phyloP scores from a whole-genome alignment of 92 coral and sea anemone species.

The Umimayanthus chanpuru region DNA sequence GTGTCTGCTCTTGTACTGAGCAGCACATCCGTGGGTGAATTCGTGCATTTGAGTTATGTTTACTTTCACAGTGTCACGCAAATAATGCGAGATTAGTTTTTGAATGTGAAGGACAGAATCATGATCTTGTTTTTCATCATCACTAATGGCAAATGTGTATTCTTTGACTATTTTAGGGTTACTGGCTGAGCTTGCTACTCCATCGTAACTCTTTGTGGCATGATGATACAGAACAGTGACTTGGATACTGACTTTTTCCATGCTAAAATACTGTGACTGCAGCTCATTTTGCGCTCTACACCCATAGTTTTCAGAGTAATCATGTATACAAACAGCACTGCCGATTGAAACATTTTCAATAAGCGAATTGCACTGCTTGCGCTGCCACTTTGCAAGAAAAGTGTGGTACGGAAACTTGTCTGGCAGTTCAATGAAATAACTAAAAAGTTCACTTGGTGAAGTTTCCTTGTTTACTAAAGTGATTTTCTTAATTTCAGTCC shows the following conservation, averaged over 20 bases:
- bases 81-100: constrained; percentile 24
- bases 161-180: constrained; percentile 32
- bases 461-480: constrained; percentile 24
- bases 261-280: constrained; percentile 25
- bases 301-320: constrained; percentile 35
- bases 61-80: neutral
- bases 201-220: neutral
- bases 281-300: constrained; percentile 29
- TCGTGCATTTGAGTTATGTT: constrained; percentile 23
- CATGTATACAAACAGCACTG: constrained; percentile 35
- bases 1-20: constrained; percentile 37
- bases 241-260: constrained; percentile 42
- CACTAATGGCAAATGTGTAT: constrained; percentile 26
- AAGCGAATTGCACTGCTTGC: constrained; percentile 26
- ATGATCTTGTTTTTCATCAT: constrained; percentile 43
- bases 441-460: constrained; percentile 26
- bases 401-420: constrained; percentile 26
- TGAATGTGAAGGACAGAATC: constrained; percentile 48
- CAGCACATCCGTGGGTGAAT: constrained; percentile 29
- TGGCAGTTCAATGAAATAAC: constrained; percentile 21
- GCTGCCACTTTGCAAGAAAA: constrained; percentile 44
- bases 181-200: too few species aligned
- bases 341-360: constrained; percentile 29
- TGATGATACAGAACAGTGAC: constrained; percentile 35
- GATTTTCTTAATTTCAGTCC: constrained; percentile 35